A percentile compares a stretch with the other conserved stretches of the same genome.
phyloP scores from a whole-genome alignment of 2,113 vertebrate genomes.

The Paraplagusia blochii region DNA sequence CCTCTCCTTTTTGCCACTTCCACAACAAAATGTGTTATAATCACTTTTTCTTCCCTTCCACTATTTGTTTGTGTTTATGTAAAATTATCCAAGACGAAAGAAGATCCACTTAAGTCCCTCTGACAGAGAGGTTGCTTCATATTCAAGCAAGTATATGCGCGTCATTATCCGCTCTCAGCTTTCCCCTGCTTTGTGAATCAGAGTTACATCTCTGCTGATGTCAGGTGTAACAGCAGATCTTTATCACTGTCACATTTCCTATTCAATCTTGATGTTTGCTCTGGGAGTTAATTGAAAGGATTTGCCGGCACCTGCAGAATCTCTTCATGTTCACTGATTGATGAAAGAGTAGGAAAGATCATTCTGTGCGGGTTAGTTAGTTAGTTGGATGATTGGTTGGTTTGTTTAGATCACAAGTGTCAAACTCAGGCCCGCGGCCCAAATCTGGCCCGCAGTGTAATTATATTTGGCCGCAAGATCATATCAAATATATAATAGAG shows the following conservation, averaged over 20 bases:
- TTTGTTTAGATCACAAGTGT: too few species aligned
- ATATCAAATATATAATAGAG: too few species aligned
- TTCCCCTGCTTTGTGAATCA: background rate
- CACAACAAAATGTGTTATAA: background rate
- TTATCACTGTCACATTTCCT: background rate
- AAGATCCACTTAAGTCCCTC: background rate
- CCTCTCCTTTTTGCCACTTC: background rate
- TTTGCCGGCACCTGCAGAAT: background rate
- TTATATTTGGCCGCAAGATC: too few species aligned
- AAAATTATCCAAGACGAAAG: background rate
- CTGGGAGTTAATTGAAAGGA: background rate
- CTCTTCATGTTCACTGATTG: background rate
- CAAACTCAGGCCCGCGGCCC: too few species aligned
- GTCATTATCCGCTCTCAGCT: background rate
- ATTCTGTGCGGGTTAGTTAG: too few species aligned
- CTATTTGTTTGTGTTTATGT: background rate
- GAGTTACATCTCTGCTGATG: background rate
- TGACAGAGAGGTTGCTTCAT: background rate
- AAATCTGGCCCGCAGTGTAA: too few species aligned
- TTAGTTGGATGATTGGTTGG: too few species aligned
- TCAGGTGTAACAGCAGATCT: background rate
- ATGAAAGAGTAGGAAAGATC: too few species aligned
- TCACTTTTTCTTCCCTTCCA: background rate
- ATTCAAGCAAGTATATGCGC: background rate
- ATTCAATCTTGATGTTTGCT: background rate